Evolutionary conservation across 2,888 invertebrate species (phyloP), one percentile per base, ranked within the genome.

Genomic region (Tachina fera): DNA sequence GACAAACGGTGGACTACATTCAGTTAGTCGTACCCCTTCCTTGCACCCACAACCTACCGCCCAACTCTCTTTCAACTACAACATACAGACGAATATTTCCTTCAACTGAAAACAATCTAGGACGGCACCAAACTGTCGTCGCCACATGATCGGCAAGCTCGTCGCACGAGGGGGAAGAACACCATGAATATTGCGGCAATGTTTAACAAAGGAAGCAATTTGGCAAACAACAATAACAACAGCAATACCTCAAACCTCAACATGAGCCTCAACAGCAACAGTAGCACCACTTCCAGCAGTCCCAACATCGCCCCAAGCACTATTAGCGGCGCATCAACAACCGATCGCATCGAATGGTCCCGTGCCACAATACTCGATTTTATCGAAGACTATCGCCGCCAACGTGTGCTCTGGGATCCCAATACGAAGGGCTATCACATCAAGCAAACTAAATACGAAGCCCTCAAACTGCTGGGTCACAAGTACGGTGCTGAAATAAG

Each of bases 361-460:
- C 92, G 92, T 86, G 89, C 91, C 75, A 92, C 91, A 60, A 92
- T 92, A 49, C 87, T 92, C 45, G 91, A 89, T 86, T 92, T 92
- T 75, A 92, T 92, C 83, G 92, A 92, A 88, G 92, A 92, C 86
- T 92, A 92, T 85, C 89, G 92, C 0, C 87, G 90, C 1, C 91
- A 90, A 79, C 91, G 92, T 9, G 92, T 92, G 39, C 91, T 92
- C 4, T 92, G 92, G 92, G 92, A 92, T 78, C 92, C 92, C 43
- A 92, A 92, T 79, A 92, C 92, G 60, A 92, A 92, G 78, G 92
- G 92, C 87, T 92, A 92, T 61, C 92, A 92, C 89, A 92, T 92
- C 86, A 92, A 92, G 58, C 92, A 92, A 84, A 91, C 91, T 84
- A 92, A 92, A 81, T 92, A 92, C 82, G 92, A 92, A 80, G 92